phyloP scores from a whole-genome alignment of 1,140 invertebrate species.

The Drosophila mayri region DNA sequence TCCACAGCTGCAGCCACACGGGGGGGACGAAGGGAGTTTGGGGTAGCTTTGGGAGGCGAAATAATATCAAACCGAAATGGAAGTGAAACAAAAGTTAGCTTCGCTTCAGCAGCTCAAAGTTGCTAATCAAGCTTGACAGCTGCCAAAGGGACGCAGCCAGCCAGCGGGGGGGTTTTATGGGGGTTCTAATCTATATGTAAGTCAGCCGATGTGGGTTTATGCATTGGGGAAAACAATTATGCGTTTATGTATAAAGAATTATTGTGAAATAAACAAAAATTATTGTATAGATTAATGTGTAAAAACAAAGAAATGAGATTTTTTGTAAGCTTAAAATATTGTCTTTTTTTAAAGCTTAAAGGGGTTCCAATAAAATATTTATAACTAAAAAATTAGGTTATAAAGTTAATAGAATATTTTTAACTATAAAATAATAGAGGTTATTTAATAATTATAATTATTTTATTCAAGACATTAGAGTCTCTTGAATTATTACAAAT shows the following conservation, averaged over 20 bases:
- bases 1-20: slow-evolving; percentile 5
- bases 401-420: too few species aligned
- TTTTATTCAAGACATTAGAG: too few species aligned
- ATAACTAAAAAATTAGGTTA: not conserved
- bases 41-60: slow-evolving; percentile 10
- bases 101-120: slow-evolving; percentile 44
- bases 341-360: too few species aligned
- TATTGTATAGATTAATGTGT: not conserved
- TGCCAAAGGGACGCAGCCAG: slow-evolving; percentile 2
- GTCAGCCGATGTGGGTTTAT: not conserved
- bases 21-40: slow-evolving; percentile 2
- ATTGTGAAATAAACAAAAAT: too few species aligned
- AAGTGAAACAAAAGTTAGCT: slow-evolving; percentile 66
- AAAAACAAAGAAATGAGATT: too few species aligned
- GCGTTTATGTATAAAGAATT: not conserved
- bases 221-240: not conserved
- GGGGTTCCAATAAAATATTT: too few species aligned
- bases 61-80: slow-evolving; percentile 64
- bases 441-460: too few species aligned
- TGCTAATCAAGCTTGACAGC: slow-evolving; percentile 64
- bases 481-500: too few species aligned
- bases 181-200: not conserved
- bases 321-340: too few species aligned
- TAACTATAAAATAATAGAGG: too few species aligned
- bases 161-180: not conserved